Evolutionary conservation across 92 coral and sea anemone genomes (phyloP), one percentile per base, ranked within the genome.

Genomic region (Epizoanthus rinbou): DNA sequence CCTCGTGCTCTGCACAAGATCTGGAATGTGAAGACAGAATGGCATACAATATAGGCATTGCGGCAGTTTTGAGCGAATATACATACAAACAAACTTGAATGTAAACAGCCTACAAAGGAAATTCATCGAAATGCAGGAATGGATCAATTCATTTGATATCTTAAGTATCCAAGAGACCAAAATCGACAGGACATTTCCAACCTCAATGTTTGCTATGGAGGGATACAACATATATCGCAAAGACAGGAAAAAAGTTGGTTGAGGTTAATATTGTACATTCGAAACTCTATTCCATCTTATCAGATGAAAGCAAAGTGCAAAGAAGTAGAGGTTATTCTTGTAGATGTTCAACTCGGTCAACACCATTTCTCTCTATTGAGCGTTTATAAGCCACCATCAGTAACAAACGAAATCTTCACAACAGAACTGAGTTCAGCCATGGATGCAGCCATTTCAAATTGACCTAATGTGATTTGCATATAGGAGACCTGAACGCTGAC

Each of bases 401-500:
- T 79, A 31, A 79, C 22, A 8, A 79, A 62, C 39, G 28, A 31
- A 24, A 37, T n/a, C 6, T 82, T 82, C 65, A 45, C 60, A 41
- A 41, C 25, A 17, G 37, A 72, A 16, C 15, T 72, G 19, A n/a
- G 31, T 19, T 23, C 57, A 22, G 35, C 21, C 3, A 50, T 73
- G 25, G 78, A 73, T 8, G 58, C 33, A 45, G 79, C 87, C 41
- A 84, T 76, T 35, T 75, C 70, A 17, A 57, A 84, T 21, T 54
- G 87, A 21, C 8, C 65, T 24, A 33, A 81, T n/a, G 62, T 81
- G 24, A 74, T 86, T 45, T 81, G 86, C 67, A 28, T 87, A 23
- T 87, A 23, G 90, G 87, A 2, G 84, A 87, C 57, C 62, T 81
- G 57, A 87, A 81, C 47, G 54, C 84, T 60, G 91, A 87, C 54